A percentile compares a stretch with the other conserved stretches of the same genome.
phyloP scores from a whole-genome alignment of 2,113 vertebrate genomes.

The Sturnus vulgaris region DNA sequence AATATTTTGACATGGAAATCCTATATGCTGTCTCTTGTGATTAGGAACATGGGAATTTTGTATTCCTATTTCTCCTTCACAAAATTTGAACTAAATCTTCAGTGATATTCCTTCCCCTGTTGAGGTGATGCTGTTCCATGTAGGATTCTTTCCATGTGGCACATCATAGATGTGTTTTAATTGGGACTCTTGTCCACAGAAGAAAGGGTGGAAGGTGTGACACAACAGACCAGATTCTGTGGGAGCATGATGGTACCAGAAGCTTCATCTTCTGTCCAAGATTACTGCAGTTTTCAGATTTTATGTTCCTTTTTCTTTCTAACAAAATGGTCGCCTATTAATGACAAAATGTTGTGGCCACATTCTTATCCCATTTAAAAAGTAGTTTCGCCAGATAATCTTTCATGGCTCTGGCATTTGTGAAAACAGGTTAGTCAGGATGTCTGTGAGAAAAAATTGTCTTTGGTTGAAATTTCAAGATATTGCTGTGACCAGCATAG shows the following conservation, averaged over 20 bases:
- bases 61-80: not conserved
- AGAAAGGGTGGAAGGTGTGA: not conserved
- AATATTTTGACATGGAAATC: not conserved
- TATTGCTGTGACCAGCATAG: not conserved
- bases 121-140: not conserved
- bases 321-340: not conserved
- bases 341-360: not conserved
- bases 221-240: not conserved
- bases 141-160: not conserved
- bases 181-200: not conserved
- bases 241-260: not conserved
- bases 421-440: not conserved
- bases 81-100: not conserved
- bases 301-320: not conserved
- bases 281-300: not conserved
- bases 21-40: not conserved
- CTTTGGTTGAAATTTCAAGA: not conserved
- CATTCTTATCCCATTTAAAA: not conserved
- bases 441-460: not conserved
- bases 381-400: not conserved
- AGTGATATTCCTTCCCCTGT: not conserved
- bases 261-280: not conserved
- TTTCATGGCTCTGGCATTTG: not conserved
- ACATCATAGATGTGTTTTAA: not conserved
- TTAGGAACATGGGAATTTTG: not conserved